These are phyloP conservation scores for Pygoscelis antarcticus DNA, from an alignment of 2,113 vertebrate genomes.

Conservation along the genomic window DNA sequence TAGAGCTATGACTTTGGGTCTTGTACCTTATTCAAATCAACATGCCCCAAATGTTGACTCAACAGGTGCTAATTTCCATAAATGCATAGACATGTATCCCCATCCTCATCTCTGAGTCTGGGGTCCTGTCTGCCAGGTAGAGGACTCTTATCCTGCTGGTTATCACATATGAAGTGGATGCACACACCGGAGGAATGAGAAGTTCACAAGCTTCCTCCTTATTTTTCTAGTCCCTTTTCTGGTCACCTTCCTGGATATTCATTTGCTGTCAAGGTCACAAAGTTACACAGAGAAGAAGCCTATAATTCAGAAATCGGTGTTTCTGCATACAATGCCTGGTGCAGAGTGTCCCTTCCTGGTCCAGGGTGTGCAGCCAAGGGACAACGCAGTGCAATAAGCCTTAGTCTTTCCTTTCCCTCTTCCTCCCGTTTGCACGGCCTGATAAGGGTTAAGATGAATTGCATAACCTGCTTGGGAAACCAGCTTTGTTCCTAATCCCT, in stretches of 20 bases:
- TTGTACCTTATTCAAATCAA: not conserved
- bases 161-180: not conserved
- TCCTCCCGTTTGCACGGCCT: not conserved
- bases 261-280: not conserved
- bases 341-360: rapidly evolving
- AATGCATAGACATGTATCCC: not conserved
- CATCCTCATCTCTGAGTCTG: not conserved
- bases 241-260: not conserved
- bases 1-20: not conserved
- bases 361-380: not conserved
- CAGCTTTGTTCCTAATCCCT: not conserved
- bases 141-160: not conserved
- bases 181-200: not conserved
- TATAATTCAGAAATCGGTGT: not conserved
- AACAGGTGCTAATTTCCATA: not conserved
- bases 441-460: not conserved
- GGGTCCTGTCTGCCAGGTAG: not conserved
- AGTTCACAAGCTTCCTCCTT: not conserved
- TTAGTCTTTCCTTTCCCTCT: not conserved
- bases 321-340: rapidly evolving
- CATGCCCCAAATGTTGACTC: not conserved
- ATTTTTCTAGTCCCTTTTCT: not conserved
- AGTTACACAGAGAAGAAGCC: not conserved
- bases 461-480: not conserved
- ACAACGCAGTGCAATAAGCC: rapidly evolving